Base-by-base conservation (phyloP, 2,797 vertebrate genomes). In the Margarornis squamiger region DNA sequence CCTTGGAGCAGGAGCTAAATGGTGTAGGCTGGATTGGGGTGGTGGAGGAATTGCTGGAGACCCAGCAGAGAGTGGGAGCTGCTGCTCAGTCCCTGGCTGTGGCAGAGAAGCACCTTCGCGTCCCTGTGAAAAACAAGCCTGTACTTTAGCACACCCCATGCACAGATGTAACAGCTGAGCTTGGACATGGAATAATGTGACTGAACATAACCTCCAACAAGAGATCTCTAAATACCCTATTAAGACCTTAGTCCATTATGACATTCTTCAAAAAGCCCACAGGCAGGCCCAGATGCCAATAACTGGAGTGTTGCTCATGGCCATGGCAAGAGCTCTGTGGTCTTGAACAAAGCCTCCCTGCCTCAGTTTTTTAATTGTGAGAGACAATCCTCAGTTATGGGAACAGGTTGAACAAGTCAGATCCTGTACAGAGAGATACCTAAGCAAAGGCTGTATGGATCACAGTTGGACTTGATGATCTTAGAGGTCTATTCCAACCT, bases 221-320 rank as follows among this genome's bases (percentile, higher is more conserved):
- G 57, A 92, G 39, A 38, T 24, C 81, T 59, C 59, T 55, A 48
- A 89, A 46, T 21, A 39, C 48, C 49, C 11, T 5, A 59, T 73
- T 75, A 75, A 92, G 85, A 89, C 36, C 30, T 0, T 0, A 85
- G 45, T 52, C 63, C 55, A 74, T 79, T 41, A 49, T 16, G 67
- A 79, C n/a, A 71, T 41, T 86, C 54, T 80, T 95, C 79, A 79
- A 73, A 84, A 17, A 85, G 70, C 19, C 45, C 88, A 86, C 86
- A 83, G 86, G 76, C 71, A 49, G 71, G 45, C 15, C 51, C 14
- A 3, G 26, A 24, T 18, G 58, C 58, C 0, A 3, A 9, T 38
- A 75, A 66, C 12, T 0, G 1, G 15, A 93, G 59, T 36, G 77
- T 51, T 75, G 70, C 67, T 73, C 88, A 86, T 9, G 83, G 77